Evolutionary conservation across 2,113 vertebrate genomes (phyloP).

Genomic region (Lagopus leucura): DNA sequence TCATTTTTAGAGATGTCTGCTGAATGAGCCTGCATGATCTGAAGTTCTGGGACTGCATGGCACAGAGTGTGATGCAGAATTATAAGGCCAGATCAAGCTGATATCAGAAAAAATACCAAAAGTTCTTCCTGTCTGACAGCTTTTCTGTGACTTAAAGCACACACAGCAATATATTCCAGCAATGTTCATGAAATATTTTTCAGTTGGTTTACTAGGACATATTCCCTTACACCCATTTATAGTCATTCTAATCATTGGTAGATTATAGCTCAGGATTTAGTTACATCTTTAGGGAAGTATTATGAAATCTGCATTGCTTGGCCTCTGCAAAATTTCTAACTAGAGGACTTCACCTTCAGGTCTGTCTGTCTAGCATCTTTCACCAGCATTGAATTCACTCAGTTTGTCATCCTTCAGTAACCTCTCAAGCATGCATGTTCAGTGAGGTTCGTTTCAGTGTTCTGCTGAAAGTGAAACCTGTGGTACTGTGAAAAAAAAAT

Average conservation of each 20-base stretch:
- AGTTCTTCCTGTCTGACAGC: not conserved
- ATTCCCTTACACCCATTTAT: not conserved
- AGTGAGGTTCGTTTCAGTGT: not conserved
- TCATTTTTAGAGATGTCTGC: not conserved
- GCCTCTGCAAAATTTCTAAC: not conserved
- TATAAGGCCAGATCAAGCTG: not conserved
- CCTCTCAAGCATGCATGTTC: not conserved
- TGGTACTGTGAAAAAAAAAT: not conserved
- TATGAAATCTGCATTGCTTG: not conserved
- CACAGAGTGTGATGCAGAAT: not conserved
- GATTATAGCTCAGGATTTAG: not conserved
- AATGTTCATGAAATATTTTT: not conserved
- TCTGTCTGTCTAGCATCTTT: not conserved
- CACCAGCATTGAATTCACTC: not conserved
- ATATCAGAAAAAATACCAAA: not conserved
- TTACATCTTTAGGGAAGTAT: not conserved
- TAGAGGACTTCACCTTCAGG: not conserved
- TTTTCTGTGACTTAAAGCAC: not conserved
- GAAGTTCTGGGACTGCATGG: not conserved
- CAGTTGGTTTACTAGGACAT: not conserved
- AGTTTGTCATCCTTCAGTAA: not conserved
- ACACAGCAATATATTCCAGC: not conserved
- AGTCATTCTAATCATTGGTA: not conserved
- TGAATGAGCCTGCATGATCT: not conserved
- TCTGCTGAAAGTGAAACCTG: not conserved